Conservation (phyloP, 2,888 invertebrate species). For the Perizoma affinitatum region DNA sequence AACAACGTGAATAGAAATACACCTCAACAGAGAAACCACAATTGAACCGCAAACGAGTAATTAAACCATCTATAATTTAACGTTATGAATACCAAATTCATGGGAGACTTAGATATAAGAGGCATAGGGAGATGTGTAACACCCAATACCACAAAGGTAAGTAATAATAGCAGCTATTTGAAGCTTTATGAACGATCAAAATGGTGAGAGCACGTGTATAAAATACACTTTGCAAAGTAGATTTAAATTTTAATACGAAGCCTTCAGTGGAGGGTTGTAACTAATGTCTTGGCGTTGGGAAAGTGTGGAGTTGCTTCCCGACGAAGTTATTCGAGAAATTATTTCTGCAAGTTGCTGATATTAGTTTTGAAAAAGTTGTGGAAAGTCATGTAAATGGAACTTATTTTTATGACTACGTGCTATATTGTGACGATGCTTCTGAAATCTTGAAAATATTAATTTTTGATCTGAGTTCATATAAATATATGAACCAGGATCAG, state of each 20-base stretch:
- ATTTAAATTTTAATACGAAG: constrained; percentile 84
- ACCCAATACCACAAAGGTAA: constrained; percentile 80
- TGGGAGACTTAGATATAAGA: constrained; percentile 72
- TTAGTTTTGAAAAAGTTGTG: not conserved
- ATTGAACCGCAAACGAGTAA: constrained; percentile 75
- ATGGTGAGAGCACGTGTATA: constrained; percentile 83
- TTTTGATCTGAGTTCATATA: too few species aligned
- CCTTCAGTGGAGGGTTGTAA: constrained; percentile 81
- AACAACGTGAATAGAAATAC: constrained; percentile 45
- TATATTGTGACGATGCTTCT: too few species aligned
- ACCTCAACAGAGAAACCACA: constrained; percentile 64
- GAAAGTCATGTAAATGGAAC: not conserved
- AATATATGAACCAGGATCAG: too few species aligned
- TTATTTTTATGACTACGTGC: not conserved
- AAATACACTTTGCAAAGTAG: constrained; percentile 84
- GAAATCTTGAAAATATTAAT: too few species aligned
- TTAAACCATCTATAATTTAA: constrained; percentile 81
- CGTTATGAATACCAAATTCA: constrained; percentile 77
- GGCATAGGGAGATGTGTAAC: constrained; percentile 71
- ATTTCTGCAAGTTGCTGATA: constrained; percentile 27
- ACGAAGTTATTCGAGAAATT: constrained; percentile 35
- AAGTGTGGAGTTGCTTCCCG: constrained; percentile 65
- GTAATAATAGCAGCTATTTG: constrained; percentile 80
- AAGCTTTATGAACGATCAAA: constrained; percentile 83
- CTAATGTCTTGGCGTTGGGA: constrained; percentile 78